Percentiles rank a stretch among this genome's conserved stretches.
Conservation (phyloP, 2,113 vertebrate genomes). For the Phoenicopterus ruber region DNA sequence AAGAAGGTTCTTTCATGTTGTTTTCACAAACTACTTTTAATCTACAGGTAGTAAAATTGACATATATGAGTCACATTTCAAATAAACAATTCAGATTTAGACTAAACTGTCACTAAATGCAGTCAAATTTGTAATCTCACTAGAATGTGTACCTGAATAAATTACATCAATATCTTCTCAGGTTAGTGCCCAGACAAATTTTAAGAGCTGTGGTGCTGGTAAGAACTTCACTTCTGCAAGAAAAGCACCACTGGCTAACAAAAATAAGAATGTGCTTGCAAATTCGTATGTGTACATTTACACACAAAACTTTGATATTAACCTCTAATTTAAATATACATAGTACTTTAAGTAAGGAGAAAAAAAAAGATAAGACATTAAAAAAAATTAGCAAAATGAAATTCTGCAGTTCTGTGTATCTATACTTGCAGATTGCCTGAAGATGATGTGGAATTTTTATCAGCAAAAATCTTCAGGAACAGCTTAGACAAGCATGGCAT, state of each 20-base stretch:
- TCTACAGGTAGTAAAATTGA: background rate
- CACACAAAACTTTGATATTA: background rate
- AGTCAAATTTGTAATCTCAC: background rate
- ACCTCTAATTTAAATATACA: background rate
- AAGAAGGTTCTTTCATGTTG: background rate
- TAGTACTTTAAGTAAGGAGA: background rate
- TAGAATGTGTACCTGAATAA: background rate
- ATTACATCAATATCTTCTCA: background rate
- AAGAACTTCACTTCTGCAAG: background rate
- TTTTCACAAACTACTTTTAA: background rate
- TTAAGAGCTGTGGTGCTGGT: background rate
- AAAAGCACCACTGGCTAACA: background rate
- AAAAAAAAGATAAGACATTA: background rate
- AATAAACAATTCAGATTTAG: background rate
- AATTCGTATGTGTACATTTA: background rate
- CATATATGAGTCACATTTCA: background rate
- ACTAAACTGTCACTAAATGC: background rate
- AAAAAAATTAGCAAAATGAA: background rate
- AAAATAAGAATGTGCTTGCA: background rate
- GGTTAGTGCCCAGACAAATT: background rate
- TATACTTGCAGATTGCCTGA: background rate
- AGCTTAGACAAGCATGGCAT: accelerated
- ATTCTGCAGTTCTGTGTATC: background rate
- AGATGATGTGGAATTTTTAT: background rate
- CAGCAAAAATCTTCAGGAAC: background rate